Evolutionary conservation across 2,113 vertebrate genomes (phyloP), one percentile per base, ranked within the genome.

Genomic region (Anolis sagrei): DNA sequence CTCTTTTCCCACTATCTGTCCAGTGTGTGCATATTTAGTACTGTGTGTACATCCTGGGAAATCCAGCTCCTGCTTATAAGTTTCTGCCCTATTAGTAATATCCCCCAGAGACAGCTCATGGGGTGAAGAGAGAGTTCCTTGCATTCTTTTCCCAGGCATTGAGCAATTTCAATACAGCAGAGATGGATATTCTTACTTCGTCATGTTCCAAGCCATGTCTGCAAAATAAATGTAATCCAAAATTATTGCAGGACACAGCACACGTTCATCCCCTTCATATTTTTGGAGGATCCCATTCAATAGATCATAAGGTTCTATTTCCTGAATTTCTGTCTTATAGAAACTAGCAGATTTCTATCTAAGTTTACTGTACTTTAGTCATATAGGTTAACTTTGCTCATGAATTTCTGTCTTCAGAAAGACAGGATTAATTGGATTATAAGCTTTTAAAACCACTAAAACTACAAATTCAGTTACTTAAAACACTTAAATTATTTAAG

Each of bases 361-460:
- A n/a, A 32, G 32, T 29, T 89, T 87, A 91, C 89, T 89, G 81
- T 84, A 66, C 49, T 78, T 82, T n/a, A 29, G 23, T 44, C 58
- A 72, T 49, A 83, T 64, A 62, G 81, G 88, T 90, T 83, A 89
- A 72, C 68, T 6, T 2, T 0, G 5, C 81, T 78, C 21, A 76
- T 39, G 44, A 54, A 86, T 76, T 87, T 91, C 91, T 61, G 77
- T 91, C 88, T 89, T 27, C 79, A 34, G 76, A 39, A 89, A 91
- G 88, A 89, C 86, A 83, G 91, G 44, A 13, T 44, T 82, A 34
- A 36, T 21, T 82, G 66, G 44, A 16, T 49, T 68, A 32, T 81
- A 58, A 16, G 8, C 19, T 68, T 29, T 68, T 13, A 5, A 29
- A 68, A 74, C 25, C 10, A 48, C 78, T 23, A 10, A 21, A n/a